Evolutionary conservation across 2,113 vertebrate genomes (phyloP).

Genomic region (Pachycephala philippinensis): DNA sequence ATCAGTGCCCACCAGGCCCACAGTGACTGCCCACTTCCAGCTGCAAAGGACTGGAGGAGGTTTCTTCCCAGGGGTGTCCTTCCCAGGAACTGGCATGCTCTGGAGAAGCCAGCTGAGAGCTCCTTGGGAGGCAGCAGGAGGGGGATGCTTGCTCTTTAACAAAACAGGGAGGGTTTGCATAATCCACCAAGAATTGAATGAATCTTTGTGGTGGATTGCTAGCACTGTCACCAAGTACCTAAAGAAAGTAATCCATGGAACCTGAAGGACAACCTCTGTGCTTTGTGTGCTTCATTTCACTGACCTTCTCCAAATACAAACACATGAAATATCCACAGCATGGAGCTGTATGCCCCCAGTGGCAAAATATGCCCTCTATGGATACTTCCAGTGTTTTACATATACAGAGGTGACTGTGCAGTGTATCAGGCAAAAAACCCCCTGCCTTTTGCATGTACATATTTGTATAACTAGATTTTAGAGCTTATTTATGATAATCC

Average conservation of each 20-base stretch:
- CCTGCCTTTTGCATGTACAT: not conserved
- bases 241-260: not conserved
- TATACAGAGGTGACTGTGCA: not conserved
- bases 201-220: not conserved
- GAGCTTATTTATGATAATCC: not conserved
- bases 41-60: not conserved
- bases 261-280: not conserved
- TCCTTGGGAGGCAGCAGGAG: not conserved
- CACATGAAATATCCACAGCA: not conserved
- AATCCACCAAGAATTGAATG: not conserved
- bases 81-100: not conserved
- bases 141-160: not conserved
- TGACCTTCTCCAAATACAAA: not conserved
- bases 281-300: not conserved
- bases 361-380: not conserved
- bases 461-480: not conserved
- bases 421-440: not conserved
- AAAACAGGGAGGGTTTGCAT: not conserved
- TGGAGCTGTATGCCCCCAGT: rapidly evolving
- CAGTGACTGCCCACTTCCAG: not conserved
- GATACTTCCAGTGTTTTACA: not conserved
- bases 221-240: not conserved
- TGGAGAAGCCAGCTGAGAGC: not conserved
- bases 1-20: not conserved
- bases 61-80: not conserved